These are phyloP conservation scores for Luscinia luscinia DNA, from an alignment of 2,797 vertebrate species.

Conservation along the genomic window DNA sequence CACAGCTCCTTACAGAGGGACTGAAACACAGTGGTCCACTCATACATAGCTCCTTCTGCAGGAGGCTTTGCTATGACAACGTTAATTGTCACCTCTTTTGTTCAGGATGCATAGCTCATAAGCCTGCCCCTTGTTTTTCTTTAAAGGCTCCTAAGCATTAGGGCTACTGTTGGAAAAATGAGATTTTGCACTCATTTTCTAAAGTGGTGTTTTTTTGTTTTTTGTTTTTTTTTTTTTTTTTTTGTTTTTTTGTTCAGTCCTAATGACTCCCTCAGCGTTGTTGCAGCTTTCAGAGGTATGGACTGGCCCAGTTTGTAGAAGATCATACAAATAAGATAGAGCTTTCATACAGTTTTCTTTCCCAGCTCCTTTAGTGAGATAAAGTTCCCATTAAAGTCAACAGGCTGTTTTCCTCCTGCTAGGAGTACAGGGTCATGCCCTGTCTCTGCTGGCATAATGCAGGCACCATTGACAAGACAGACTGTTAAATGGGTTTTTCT, in stretches of 20 bases:
- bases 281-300: conserved; percentile 52
- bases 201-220: conserved; percentile 33
- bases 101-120: conserved; percentile 27
- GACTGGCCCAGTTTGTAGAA: conserved; percentile 61
- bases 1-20: background rate
- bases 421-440: conserved; percentile 44
- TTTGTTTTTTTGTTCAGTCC: conserved; percentile 62
- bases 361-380: background rate
- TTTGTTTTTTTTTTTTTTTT: background rate
- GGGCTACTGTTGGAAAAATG: conserved; percentile 53
- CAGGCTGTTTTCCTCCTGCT: background rate
- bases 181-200: conserved; percentile 66
- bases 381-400: conserved; percentile 35
- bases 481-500: conserved; percentile 72
- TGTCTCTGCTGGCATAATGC: conserved; percentile 66
- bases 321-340: conserved; percentile 55
- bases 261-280: conserved; percentile 65
- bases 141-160: conserved; percentile 50
- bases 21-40: conserved; percentile 25
- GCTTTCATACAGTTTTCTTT: conserved; percentile 22
- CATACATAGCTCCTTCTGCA: conserved; percentile 20
- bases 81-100: conserved; percentile 57
- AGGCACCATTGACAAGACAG: conserved; percentile 76
- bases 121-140: conserved; percentile 56
- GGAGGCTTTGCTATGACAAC: conserved; percentile 26